Evolutionary conservation across 1,140 invertebrate species (phyloP).

Genomic region (Drosophila ficusphila): DNA sequence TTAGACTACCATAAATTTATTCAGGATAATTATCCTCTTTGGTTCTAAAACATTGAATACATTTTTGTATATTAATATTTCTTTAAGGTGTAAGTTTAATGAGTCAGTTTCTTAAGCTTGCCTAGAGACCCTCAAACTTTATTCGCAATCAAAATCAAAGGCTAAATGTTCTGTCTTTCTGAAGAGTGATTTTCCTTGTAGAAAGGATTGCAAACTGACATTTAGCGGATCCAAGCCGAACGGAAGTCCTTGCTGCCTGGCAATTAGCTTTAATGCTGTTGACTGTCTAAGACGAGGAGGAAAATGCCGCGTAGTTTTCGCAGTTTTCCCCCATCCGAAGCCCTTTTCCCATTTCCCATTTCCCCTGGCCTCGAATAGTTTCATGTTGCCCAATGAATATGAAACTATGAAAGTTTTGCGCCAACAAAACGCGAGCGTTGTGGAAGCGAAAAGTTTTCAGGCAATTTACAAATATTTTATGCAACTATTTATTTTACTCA

Average conservation of each 20-base stretch:
- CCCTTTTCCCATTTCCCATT: background rate
- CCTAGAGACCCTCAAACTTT: too few relatives aligned
- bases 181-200: too few relatives aligned
- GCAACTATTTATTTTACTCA: conserved; percentile 67
- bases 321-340: background rate
- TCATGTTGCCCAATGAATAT: conserved; percentile 53
- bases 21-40: too few relatives aligned
- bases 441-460: conserved; percentile 51
- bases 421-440: conserved; percentile 19
- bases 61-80: too few relatives aligned
- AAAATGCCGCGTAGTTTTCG: conserved; percentile 1
- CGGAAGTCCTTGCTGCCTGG: conserved; percentile 15
- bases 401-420: conserved; percentile 63
- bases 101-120: too few relatives aligned
- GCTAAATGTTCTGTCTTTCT: too few relatives aligned
- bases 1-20: too few relatives aligned
- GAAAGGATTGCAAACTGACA: background rate
- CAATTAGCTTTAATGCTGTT: conserved; percentile 58
- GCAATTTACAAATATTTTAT: conserved; percentile 67
- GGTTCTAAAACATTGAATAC: too few relatives aligned
- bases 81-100: too few relatives aligned
- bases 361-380: background rate
- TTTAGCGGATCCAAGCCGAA: too few relatives aligned
- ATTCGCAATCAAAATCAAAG: too few relatives aligned
- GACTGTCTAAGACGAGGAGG: conserved; percentile 19